A percentile compares a stretch with the other conserved stretches of the same genome.
These are phyloP conservation scores for Stenodema calcarata DNA, from an alignment of 2,888 invertebrate genomes.

Conservation along the genomic window DNA sequence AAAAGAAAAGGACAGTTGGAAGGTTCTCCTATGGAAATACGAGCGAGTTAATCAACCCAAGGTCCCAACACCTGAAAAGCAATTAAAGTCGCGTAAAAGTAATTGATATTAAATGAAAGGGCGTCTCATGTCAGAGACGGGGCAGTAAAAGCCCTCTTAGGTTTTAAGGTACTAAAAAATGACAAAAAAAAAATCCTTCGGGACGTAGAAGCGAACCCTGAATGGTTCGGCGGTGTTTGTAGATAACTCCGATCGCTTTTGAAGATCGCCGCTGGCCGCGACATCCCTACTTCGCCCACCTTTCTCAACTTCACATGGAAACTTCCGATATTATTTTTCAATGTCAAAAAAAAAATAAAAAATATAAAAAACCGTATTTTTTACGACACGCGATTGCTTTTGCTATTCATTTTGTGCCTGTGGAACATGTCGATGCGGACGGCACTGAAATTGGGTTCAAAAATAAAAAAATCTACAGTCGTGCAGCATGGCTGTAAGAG, in stretches of 20 bases:
- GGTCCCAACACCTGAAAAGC: conserved; percentile 45
- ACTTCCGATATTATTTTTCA: background rate
- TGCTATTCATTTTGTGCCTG: background rate
- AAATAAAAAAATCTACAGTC: no score
- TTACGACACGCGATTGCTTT: background rate
- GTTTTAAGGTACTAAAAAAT: conserved; percentile 16
- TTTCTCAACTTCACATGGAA: background rate
- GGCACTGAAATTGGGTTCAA: background rate
- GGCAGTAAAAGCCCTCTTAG: conserved; percentile 17
- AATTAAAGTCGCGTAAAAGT: conserved; percentile 53
- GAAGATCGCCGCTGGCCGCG: conserved; percentile 3
- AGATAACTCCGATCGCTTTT: conserved; percentile 29
- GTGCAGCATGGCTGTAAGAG: no score
- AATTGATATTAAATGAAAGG: conserved; percentile 53
- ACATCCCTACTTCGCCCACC: background rate
- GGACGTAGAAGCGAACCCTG: background rate
- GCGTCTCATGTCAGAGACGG: conserved; percentile 3
- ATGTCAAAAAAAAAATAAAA: no score
- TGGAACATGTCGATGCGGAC: background rate
- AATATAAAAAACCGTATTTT: background rate
- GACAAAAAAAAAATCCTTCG: background rate
- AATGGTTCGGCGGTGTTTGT: conserved; percentile 15
- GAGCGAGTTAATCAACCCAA: conserved; percentile 39
- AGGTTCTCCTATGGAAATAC: conserved; percentile 24
- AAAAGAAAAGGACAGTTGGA: background rate